Conservation (phyloP, 1,140 invertebrate genomes). For the Maconellicoccus hirsutus region DNA sequence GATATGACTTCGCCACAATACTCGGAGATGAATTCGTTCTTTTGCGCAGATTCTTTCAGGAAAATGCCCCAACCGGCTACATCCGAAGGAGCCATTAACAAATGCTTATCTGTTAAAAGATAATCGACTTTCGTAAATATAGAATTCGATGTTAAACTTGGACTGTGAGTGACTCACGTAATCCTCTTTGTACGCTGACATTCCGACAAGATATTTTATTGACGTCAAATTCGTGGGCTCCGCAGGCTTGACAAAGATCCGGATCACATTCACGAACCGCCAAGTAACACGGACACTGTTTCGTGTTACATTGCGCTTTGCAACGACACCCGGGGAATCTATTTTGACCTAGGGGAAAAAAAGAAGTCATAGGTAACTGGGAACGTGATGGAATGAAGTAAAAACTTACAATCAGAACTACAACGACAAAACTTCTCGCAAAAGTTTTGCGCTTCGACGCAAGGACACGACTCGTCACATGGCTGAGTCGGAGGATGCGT, state of each 20-base stretch:
- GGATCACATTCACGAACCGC: constrained; percentile 98
- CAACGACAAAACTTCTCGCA: constrained; percentile 98
- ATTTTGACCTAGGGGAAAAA: constrained; percentile 85
- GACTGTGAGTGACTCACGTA: constrained; percentile 46
- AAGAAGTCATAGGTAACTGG: constrained; percentile 29
- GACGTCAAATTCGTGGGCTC: constrained; percentile 81
- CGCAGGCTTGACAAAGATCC: constrained; percentile 93
- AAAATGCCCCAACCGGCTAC: constrained; percentile 99
- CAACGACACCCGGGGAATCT: constrained; percentile 96
- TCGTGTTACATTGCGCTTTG: constrained; percentile 96
- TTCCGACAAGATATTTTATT: constrained; percentile 87
- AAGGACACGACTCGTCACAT: constrained; percentile 83
- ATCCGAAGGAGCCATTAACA: constrained; percentile 92
- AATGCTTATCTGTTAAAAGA: constrained; percentile 53
- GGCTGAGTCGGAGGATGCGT: constrained; percentile 73
- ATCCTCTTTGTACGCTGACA: constrained; percentile 86
- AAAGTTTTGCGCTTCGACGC: constrained; percentile 87
- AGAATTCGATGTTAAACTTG: neutral
- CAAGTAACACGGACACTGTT: constrained; percentile 96
- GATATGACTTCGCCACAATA: constrained; percentile 98
- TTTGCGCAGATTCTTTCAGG: constrained; percentile 84
- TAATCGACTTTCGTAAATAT: neutral
- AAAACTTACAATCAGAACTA: constrained; percentile 65
- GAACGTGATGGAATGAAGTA: too few relatives aligned
- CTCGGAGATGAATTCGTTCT: constrained; percentile 98